Conservation (phyloP, 2,888 invertebrate genomes). For the Brachycybe producta region DNA sequence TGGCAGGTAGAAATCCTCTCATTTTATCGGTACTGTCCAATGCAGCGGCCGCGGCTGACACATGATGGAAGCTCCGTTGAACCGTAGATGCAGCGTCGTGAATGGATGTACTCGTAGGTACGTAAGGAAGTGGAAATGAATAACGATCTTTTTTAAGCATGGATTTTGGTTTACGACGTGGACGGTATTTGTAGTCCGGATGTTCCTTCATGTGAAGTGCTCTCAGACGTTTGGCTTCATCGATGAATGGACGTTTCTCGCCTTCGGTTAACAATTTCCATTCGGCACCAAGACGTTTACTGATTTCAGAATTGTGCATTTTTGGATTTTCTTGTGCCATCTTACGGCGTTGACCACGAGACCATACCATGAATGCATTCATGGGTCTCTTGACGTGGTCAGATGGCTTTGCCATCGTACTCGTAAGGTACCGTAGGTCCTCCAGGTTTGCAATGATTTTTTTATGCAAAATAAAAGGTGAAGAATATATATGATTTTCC, state of each 20-base stretch:
- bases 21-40: conserved; percentile 1
- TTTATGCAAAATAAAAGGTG: too few species aligned
- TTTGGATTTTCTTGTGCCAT: conserved; percentile 92
- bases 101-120: not conserved
- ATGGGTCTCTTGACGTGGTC: conserved; percentile 91
- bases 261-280: conserved; percentile 76
- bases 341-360: conserved; percentile 74
- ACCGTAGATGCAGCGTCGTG: not conserved
- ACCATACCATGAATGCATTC: conserved; percentile 99
- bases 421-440: too few species aligned
- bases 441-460: too few species aligned
- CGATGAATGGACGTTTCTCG: conserved; percentile 79
- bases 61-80: not conserved
- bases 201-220: conserved; percentile 82
- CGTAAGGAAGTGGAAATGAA: conserved; percentile 4
- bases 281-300: conserved; percentile 77
- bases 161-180: conserved; percentile 47
- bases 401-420: conserved; percentile 39
- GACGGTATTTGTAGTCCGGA: conserved; percentile 80
- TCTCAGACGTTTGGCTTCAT: conserved; percentile 74
- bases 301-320: conserved; percentile 93
- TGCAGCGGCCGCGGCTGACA: not conserved
- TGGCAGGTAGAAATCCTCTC: not conserved
- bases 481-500: too few species aligned
- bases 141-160: conserved; percentile 47